Evolutionary conservation across 2,797 vertebrate genomes (phyloP).

Genomic region (Poeciliopsis gracilis): DNA sequence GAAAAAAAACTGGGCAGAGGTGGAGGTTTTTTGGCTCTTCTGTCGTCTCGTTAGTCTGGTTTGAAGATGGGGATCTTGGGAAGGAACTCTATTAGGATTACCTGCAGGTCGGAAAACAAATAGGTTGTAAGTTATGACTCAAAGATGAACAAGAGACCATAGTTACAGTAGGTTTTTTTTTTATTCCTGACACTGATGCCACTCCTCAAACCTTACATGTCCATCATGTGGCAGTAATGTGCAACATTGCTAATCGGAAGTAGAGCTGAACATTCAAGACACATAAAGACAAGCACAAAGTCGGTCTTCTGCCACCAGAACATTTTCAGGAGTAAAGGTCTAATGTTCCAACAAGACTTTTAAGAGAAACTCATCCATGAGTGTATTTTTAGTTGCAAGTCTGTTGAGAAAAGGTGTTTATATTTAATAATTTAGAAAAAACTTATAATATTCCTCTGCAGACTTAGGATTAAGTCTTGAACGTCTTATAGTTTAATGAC

Average conservation of each 20-base stretch:
- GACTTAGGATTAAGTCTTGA: neutral
- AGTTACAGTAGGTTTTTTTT: neutral
- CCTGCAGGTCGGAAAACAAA: constrained; percentile 84
- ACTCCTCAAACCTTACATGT: neutral
- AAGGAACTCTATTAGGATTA: constrained; percentile 99
- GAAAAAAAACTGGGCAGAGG: constrained; percentile 91
- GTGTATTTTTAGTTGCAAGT: too few species aligned
- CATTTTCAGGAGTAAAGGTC: too few species aligned
- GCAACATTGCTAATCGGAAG: neutral
- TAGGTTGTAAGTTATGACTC: constrained; percentile 73
- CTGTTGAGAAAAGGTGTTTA: neutral
- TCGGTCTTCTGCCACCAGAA: too few species aligned
- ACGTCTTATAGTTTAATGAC: neutral
- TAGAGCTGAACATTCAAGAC: too few species aligned
- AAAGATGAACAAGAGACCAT: too few species aligned
- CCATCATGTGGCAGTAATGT: neutral
- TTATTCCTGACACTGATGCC: neutral
- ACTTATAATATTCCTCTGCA: neutral
- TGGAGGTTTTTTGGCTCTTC: constrained; percentile 79
- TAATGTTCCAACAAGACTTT: too few species aligned
- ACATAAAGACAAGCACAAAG: too few species aligned
- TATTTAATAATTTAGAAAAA: neutral
- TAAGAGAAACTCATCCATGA: too few species aligned
- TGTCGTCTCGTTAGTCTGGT: constrained; percentile 89
- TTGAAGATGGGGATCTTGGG: constrained; percentile 99